Evolutionary conservation across 64 coral and sea anemone species (phyloP).

Genomic region (Porites australiensis): DNA sequence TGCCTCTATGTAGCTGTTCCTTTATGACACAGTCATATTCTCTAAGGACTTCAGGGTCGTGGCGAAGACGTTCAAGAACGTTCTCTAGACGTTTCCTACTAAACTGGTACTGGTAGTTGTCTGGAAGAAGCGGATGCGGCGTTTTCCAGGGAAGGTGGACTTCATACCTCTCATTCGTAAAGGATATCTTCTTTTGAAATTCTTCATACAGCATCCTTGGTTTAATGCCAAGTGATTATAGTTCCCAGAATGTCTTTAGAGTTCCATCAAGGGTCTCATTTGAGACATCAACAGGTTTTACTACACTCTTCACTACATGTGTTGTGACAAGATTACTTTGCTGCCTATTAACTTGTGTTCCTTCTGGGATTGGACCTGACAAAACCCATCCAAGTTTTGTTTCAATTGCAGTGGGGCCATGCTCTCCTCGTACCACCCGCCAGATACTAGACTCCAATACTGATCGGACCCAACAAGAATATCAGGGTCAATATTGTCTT

Average conservation of each 20-base stretch:
- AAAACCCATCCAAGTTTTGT: conserved; percentile 75
- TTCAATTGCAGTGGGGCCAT: conserved; percentile 59
- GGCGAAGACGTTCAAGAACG: conserved; percentile 25
- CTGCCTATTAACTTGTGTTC: neutral
- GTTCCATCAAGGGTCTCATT: neutral
- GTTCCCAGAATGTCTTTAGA: no score
- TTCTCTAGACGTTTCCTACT: conserved; percentile 23
- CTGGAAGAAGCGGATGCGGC: conserved; percentile 50
- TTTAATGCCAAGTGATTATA: neutral
- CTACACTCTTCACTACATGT: conserved; percentile 42
- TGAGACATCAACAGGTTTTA: conserved; percentile 1
- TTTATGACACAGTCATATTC: conserved; percentile 62
- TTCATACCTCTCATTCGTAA: conserved; percentile 50
- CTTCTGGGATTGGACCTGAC: conserved; percentile 37
- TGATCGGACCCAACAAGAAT: conserved; percentile 66
- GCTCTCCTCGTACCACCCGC: conserved; percentile 32
- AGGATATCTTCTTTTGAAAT: conserved; percentile 1
- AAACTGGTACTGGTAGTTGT: conserved; percentile 39
- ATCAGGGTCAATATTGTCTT: conserved; percentile 34
- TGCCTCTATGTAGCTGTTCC: conserved; percentile 37
- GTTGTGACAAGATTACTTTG: conserved; percentile 59
- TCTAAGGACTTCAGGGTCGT: conserved; percentile 28
- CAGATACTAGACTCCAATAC: conserved; percentile 72
- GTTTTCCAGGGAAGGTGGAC: conserved; percentile 63
- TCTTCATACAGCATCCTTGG: neutral